Evolutionary conservation across 2,797 vertebrate species (phyloP).

Genomic region (Phalloptychus januarius): DNA sequence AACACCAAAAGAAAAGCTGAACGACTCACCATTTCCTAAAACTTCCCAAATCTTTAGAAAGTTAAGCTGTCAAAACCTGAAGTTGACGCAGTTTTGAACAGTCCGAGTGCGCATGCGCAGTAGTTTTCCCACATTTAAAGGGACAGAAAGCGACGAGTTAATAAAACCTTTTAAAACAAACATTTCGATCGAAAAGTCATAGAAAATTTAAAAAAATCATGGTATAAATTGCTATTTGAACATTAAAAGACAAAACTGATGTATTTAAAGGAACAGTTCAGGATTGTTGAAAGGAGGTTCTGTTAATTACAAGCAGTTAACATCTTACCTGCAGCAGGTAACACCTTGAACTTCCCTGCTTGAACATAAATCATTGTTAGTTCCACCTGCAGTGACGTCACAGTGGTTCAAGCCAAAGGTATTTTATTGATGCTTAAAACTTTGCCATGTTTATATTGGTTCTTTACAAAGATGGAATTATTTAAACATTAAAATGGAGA

Average conservation of each 20-base stretch:
- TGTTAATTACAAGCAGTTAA: not conserved
- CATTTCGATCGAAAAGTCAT: not conserved
- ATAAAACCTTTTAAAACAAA: not conserved
- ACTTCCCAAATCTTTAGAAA: not conserved
- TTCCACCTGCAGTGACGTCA: not conserved
- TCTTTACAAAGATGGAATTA: not conserved
- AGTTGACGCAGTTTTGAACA: conserved; percentile 20
- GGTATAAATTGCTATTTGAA: not conserved
- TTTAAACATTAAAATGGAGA: not conserved
- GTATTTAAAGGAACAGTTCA: not conserved
- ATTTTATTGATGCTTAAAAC: not conserved
- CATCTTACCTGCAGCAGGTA: not conserved
- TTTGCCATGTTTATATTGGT: not conserved
- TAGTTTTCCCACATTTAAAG: conserved; percentile 24
- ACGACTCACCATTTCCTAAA: conserved; percentile 27
- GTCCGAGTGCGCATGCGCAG: not conserved
- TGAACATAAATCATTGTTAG: not conserved
- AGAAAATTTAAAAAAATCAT: not conserved
- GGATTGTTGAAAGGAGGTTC: not conserved
- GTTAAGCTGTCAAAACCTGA: not conserved
- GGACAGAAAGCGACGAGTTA: not conserved
- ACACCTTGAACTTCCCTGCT: not conserved
- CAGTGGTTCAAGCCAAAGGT: not conserved
- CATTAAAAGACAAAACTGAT: not conserved
- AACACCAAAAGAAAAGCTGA: fast-evolving